Base-by-base conservation (phyloP, 2,113 vertebrate species). In the Chaetodon trifascialis region DNA sequence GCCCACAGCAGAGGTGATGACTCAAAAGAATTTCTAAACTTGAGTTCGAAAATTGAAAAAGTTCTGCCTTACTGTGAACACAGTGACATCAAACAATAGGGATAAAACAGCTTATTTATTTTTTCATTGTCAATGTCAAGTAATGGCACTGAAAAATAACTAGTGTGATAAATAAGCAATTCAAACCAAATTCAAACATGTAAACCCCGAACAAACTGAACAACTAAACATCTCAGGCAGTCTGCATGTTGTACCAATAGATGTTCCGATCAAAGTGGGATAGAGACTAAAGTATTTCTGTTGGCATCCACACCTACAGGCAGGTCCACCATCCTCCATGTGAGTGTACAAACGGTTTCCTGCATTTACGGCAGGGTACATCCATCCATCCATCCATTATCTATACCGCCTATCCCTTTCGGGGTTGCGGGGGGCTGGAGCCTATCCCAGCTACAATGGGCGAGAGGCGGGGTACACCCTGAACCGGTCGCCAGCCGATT, bases 1-100 rank as follows among this genome's bases (percentile, higher is more conserved):
- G 17, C n/a, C 23, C 2, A 17, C 15, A 63, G 76, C 56, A 71
- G 67, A 68, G 62, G 40, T 21, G 58, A 84, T 72, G 63, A 67
- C 47, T 76, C 52, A 42, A 4, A 59, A 47, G 36, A 73, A 73
- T 63, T 62, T 49, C 7, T 66, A 15, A 54, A 52, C 25, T 52
- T 52, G 2, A 67, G 25, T 40, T 40, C 44, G 3, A 76, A 75
- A 81, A 47, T 56, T 64, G 23, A 42, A 3, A 1, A 74, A 12
- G 36, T 46, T 73, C n/a, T 25, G 10, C 19, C 14, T 21, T 55
- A 9, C 67, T 63, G 5, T 44, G 14, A 4, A 2, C 5, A 47
- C 30, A 34, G 12, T 46, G 10, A 40, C 30, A 38, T 54, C 19
- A 25, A 56, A 56, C 2, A 8, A 38, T 30, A 58, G 4, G 2